phyloP scores from a whole-genome alignment of 2,113 vertebrate species.

The Phalacrocorax carbo region DNA sequence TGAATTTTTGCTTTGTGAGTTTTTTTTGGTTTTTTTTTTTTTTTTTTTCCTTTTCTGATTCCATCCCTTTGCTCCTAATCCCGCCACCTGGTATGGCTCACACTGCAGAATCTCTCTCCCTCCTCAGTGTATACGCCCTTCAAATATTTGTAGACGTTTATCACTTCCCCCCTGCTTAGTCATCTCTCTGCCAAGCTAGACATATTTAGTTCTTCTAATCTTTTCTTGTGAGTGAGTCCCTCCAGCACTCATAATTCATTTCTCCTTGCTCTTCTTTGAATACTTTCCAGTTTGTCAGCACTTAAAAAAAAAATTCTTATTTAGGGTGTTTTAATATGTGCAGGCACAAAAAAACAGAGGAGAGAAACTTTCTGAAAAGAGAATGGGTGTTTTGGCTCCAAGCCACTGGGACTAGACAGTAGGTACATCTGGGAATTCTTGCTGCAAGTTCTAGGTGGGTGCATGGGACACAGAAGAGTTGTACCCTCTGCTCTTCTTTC shows the following conservation, averaged over 20 bases:
- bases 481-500: neutral
- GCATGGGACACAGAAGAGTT: neutral
- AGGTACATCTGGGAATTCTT: neutral
- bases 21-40: neutral
- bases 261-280: slow-evolving; percentile 43
- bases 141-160: slow-evolving; percentile 63
- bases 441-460: neutral
- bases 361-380: neutral
- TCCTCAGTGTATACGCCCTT: slow-evolving; percentile 38
- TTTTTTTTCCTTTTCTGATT: neutral
- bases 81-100: slow-evolving; percentile 49
- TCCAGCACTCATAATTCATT: slow-evolving; percentile 56
- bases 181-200: slow-evolving; percentile 62
- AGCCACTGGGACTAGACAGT: neutral
- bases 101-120: slow-evolving; percentile 10
- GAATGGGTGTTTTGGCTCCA: neutral
- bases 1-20: neutral
- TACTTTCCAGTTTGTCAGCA: slow-evolving; percentile 18
- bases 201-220: slow-evolving; percentile 66
- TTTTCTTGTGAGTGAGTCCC: slow-evolving; percentile 23
- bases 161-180: slow-evolving; percentile 45
- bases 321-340: neutral
- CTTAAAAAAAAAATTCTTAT: neutral
- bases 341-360: neutral
- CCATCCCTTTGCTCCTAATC: slow-evolving; percentile 39